Evolutionary conservation across 2,888 invertebrate genomes (phyloP).

Genomic region (Sicus ferrugineus): DNA sequence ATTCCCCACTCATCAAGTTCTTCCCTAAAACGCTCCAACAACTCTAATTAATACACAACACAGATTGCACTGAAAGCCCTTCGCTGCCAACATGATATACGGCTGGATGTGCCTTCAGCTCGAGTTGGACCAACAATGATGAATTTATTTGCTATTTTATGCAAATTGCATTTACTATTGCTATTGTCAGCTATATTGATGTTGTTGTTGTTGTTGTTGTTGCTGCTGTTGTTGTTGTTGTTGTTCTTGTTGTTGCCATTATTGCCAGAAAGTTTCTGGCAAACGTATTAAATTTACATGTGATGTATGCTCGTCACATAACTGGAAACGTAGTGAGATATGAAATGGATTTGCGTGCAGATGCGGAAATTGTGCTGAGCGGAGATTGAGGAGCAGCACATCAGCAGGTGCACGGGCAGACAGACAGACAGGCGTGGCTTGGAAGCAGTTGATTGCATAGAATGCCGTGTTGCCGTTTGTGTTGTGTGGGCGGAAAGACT

Average conservation of each 20-base stretch:
- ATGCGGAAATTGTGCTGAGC: neutral
- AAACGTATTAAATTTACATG: conserved; percentile 14
- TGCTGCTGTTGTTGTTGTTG: conserved; percentile 5
- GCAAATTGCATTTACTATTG: conserved; percentile 16
- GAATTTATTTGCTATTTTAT: conserved; percentile 24
- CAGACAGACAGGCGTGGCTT: too few relatives aligned
- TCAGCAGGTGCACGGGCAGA: neutral
- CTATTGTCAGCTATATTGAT: neutral
- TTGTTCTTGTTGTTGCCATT: conserved; percentile 8
- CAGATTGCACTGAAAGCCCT: too few relatives aligned
- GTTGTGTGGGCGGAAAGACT: too few relatives aligned
- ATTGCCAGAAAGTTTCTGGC: neutral
- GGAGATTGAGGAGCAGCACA: neutral
- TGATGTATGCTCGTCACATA: neutral
- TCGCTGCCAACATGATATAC: too few relatives aligned
- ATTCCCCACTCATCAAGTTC: too few relatives aligned
- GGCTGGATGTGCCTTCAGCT: neutral
- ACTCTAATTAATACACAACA: too few relatives aligned
- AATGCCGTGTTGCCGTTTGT: too few relatives aligned
- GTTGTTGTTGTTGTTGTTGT: neutral
- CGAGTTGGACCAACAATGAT: conserved; percentile 12
- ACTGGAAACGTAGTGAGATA: conserved; percentile 4
- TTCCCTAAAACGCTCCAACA: too few relatives aligned
- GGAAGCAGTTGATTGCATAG: too few relatives aligned
- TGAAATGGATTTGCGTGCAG: conserved; percentile 5